Conservation (phyloP, 2,888 invertebrate species). For the Spilarctia lutea region DNA sequence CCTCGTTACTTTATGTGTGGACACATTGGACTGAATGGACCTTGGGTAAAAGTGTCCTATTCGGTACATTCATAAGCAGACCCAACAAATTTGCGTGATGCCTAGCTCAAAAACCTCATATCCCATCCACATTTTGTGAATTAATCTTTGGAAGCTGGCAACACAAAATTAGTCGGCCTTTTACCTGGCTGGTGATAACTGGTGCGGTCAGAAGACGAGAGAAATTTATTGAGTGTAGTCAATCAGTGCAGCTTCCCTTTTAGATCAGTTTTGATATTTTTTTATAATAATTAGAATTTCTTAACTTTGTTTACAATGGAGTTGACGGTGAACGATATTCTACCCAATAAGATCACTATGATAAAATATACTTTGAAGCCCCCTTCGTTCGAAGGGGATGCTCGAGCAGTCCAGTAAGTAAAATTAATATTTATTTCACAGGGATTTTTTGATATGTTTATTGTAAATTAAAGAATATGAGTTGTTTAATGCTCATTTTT, state of each 20-base stretch:
- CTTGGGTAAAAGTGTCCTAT: too few relatives aligned
- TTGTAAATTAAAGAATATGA: not conserved
- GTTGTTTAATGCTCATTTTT: not conserved
- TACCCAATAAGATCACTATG: conserved; percentile 64
- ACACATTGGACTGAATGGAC: too few relatives aligned
- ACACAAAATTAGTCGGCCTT: conserved; percentile 12
- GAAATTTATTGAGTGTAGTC: not conserved
- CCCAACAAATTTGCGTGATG: not conserved
- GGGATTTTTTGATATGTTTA: not conserved
- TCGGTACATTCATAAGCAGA: too few relatives aligned
- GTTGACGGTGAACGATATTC: conserved; percentile 60
- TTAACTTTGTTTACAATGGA: conserved; percentile 9
- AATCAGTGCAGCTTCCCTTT: conserved; percentile 5
- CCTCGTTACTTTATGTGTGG: too few relatives aligned
- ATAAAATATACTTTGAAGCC: conserved; percentile 64
- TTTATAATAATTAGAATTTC: not conserved
- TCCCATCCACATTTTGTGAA: not conserved
- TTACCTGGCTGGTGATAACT: not conserved
- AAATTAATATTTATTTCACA: not conserved
- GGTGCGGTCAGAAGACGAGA: not conserved
- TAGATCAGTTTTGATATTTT: conserved; percentile 7
- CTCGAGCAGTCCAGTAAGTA: conserved; percentile 60
- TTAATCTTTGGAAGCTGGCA: not conserved
- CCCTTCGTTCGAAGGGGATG: conserved; percentile 64
- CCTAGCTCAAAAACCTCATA: not conserved